Evolutionary conservation across 2,888 invertebrate species (phyloP).

Genomic region (Hyalella azteca): DNA sequence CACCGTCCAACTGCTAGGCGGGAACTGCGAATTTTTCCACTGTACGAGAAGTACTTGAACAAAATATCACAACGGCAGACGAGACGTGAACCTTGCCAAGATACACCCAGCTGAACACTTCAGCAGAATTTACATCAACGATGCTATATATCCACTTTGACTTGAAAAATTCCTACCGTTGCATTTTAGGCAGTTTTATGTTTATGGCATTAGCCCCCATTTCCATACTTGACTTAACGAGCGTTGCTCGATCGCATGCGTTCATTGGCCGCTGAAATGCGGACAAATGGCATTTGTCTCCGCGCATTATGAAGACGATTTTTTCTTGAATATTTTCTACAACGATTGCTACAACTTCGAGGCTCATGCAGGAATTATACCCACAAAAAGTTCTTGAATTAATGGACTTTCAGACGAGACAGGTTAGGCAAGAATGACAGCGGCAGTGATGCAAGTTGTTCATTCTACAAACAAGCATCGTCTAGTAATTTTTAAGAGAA

Average conservation of each 20-base stretch:
- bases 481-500: no score
- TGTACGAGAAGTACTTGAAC: conserved; percentile 32
- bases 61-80: conserved; percentile 38
- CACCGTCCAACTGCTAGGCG: conserved; percentile 15
- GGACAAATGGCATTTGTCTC: neutral
- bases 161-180: conserved; percentile 24
- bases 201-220: conserved; percentile 31
- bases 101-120: conserved; percentile 37
- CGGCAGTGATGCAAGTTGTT: no score
- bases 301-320: no score
- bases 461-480: no score
- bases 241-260: conserved; percentile 8
- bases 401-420: no score
- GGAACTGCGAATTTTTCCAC: conserved; percentile 10
- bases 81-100: conserved; percentile 37
- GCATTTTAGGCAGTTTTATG: conserved; percentile 27
- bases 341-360: no score
- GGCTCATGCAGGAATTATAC: no score
- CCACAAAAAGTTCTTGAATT: no score
- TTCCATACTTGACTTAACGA: conserved; percentile 27
- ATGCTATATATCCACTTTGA: conserved; percentile 23
- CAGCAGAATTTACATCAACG: conserved; percentile 35
- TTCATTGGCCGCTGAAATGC: neutral
- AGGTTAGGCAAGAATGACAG: no score
- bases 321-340: no score